Evolutionary conservation across 1,140 invertebrate genomes (phyloP).

Genomic region (Eufriesea mexicana): DNA sequence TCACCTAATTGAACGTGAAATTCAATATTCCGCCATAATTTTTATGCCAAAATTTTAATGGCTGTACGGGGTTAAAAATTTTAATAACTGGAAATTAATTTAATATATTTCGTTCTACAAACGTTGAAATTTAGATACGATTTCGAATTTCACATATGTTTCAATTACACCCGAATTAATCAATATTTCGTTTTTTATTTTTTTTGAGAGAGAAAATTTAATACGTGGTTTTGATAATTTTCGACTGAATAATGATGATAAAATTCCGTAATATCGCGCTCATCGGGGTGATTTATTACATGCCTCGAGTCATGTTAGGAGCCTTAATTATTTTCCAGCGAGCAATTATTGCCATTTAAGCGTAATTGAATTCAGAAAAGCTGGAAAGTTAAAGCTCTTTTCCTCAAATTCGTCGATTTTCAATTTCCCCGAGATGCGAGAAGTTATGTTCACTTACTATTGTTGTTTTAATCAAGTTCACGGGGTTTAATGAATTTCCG

Average conservation of each 20-base stretch:
- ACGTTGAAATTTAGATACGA: not conserved
- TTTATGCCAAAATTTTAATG: no score
- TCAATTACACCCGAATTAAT: not conserved
- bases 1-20: no score
- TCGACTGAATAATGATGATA: conserved; percentile 1
- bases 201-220: not conserved
- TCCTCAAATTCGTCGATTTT: not conserved
- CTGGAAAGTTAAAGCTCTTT: not conserved
- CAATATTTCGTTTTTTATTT: not conserved
- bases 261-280: conserved; percentile 1
- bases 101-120: not conserved
- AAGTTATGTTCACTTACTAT: not conserved
- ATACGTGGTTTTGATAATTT: not conserved
- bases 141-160: not conserved
- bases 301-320: not conserved
- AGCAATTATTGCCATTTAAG: conserved; percentile 8
- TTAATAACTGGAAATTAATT: not conserved
- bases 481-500: not conserved
- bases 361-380: not conserved
- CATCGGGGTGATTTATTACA: conserved; percentile 5
- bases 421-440: not conserved
- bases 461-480: not conserved
- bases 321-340: not conserved
- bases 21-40: no score
- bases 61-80: no score